A percentile compares a stretch with the other conserved stretches of the same genome.
phyloP scores from a whole-genome alignment of 2,888 invertebrate genomes.

The Frankliniella fusca region DNA sequence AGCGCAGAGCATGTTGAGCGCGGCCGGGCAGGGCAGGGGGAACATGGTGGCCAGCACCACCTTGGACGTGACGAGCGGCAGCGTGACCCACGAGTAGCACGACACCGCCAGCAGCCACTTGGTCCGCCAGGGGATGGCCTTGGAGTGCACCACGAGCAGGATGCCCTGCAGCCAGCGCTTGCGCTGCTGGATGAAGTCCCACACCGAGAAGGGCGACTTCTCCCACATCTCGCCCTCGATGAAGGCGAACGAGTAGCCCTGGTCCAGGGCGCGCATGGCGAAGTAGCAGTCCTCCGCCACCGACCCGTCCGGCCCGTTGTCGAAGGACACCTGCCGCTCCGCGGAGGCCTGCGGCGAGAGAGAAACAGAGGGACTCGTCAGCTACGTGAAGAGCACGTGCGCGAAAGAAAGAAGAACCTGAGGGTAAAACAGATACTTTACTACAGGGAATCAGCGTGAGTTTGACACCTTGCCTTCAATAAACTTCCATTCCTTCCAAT shows the following conservation, averaged over 20 bases:
- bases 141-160: conserved; percentile 80
- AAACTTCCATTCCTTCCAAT: too few species aligned
- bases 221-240: conserved; percentile 99
- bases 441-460: too few species aligned
- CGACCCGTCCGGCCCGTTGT: conserved; percentile 93
- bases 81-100: conserved; percentile 93
- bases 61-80: conserved; percentile 89
- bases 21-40: conserved; percentile 79
- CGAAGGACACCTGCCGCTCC: conserved; percentile 88
- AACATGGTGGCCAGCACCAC: conserved; percentile 76
- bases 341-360: conserved; percentile 67
- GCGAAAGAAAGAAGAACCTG: too few species aligned
- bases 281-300: conserved; percentile 98
- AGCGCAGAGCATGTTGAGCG: conserved; percentile 81
- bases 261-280: conserved; percentile 88
- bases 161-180: conserved; percentile 96
- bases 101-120: conserved; percentile 80
- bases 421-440: too few species aligned
- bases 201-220: conserved; percentile 90
- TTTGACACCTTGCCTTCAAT: too few species aligned
- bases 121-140: conserved; percentile 70
- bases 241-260: conserved; percentile 90
- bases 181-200: conserved; percentile 93
- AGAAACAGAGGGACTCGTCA: neutral
- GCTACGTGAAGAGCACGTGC: too few species aligned